These are phyloP conservation scores for Sarcophaga caerulescens DNA, from an alignment of 2,888 invertebrate species.

Conservation along the genomic window DNA sequence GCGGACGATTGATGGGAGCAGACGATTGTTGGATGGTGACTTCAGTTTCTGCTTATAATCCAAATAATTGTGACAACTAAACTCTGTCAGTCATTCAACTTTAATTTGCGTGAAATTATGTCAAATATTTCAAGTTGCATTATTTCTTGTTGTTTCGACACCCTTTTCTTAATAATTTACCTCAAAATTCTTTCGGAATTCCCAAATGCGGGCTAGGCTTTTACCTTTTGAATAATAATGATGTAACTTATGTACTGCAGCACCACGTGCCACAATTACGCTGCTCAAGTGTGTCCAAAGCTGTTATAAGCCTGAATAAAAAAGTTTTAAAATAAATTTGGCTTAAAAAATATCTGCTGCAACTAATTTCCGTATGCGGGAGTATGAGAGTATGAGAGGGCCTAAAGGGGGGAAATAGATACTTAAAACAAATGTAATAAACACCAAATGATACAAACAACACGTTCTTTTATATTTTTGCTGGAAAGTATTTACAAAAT, in stretches of 20 bases:
- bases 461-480: not conserved
- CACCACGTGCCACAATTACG: conserved; percentile 68
- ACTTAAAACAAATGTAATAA: not conserved
- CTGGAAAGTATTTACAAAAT: not conserved
- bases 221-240: not conserved
- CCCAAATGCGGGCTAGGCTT: conserved; percentile 42
- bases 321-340: not conserved
- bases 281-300: conserved; percentile 47
- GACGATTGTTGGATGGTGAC: too few species aligned
- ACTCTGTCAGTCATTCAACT: not conserved
- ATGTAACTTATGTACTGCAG: conserved; percentile 14
- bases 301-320: not conserved
- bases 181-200: not conserved
- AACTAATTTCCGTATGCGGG: conserved; percentile 64
- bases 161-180: not conserved
- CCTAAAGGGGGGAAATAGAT: not conserved
- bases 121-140: not conserved
- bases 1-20: too few species aligned
- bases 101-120: not conserved
- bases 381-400: not conserved
- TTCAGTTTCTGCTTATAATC: too few species aligned
- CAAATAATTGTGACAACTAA: not conserved
- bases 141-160: not conserved
- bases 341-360: not conserved
- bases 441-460: not conserved